Percentiles rank a stretch among this genome's conserved stretches.
These are phyloP conservation scores for Ceriagrion tenellum DNA, from an alignment of 2,888 invertebrate species.

Conservation along the genomic window DNA sequence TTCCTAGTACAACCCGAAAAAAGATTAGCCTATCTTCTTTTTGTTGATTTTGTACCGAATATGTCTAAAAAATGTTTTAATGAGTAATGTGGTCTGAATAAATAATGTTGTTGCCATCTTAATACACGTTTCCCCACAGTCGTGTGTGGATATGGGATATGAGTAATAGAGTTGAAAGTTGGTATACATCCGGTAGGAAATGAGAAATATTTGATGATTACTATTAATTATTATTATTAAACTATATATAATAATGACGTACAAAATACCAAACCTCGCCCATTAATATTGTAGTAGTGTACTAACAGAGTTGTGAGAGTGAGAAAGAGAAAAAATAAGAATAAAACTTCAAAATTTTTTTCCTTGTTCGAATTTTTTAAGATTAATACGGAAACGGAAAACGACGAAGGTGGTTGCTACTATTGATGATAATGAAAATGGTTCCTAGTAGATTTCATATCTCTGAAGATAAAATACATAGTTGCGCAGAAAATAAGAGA, in stretches of 20 bases:
- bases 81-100: conserved; percentile 41
- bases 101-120: conserved; percentile 59
- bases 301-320: conserved; percentile 71
- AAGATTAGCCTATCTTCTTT: conserved; percentile 62
- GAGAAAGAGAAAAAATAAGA: conserved; percentile 71
- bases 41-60: conserved; percentile 65
- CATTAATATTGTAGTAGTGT: conserved; percentile 70
- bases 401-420: conserved; percentile 42
- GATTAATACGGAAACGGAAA: conserved; percentile 38
- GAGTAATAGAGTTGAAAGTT: conserved; percentile 29
- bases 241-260: conserved; percentile 72
- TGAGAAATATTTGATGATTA: conserved; percentile 66
- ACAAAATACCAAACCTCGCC: conserved; percentile 73
- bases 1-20: conserved; percentile 28
- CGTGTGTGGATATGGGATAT: conserved; percentile 49
- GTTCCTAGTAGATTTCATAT: conserved; percentile 79
- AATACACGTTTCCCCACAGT: conserved; percentile 34
- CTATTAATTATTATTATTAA: conserved; percentile 71
- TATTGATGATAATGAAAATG: conserved; percentile 70
- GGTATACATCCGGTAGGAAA: conserved; percentile 46
- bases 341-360: conserved; percentile 71
- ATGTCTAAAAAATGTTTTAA: conserved; percentile 65
- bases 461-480: conserved; percentile 73
- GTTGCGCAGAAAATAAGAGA: conserved; percentile 19
- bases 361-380: conserved; percentile 71